phyloP scores from a whole-genome alignment of 2,888 invertebrate species.

The Diarsia mendica region DNA sequence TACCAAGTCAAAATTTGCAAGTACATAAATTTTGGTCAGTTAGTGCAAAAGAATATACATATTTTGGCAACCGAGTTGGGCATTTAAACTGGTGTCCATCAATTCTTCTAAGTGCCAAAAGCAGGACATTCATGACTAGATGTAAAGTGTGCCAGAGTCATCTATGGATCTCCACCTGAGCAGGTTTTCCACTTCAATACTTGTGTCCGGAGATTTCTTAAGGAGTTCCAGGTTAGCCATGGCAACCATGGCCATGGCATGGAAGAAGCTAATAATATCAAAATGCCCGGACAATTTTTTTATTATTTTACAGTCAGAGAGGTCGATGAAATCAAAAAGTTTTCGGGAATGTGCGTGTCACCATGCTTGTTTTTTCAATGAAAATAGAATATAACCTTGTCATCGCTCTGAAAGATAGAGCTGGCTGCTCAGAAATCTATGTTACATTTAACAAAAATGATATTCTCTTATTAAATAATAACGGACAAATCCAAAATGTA shows the following conservation, averaged over 20 bases:
- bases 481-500: background rate
- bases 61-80: background rate
- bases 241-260: background rate
- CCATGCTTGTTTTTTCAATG: background rate
- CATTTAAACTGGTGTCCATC: background rate
- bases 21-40: background rate
- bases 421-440: background rate
- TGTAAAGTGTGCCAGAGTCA: background rate
- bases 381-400: background rate
- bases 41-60: background rate
- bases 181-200: background rate
- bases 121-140: background rate
- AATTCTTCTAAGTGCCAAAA: background rate
- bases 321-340: background rate
- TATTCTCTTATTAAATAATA: background rate
- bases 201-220: background rate
- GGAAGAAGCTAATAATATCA: background rate
- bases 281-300: background rate
- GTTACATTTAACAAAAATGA: background rate
- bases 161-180: background rate
- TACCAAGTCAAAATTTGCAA: background rate
- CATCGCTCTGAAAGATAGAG: background rate
- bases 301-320: background rate
- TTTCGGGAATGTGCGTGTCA: background rate
- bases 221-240: background rate